Base-by-base conservation (phyloP, 2,888 invertebrate species). In the Drosophila mimetica region DNA sequence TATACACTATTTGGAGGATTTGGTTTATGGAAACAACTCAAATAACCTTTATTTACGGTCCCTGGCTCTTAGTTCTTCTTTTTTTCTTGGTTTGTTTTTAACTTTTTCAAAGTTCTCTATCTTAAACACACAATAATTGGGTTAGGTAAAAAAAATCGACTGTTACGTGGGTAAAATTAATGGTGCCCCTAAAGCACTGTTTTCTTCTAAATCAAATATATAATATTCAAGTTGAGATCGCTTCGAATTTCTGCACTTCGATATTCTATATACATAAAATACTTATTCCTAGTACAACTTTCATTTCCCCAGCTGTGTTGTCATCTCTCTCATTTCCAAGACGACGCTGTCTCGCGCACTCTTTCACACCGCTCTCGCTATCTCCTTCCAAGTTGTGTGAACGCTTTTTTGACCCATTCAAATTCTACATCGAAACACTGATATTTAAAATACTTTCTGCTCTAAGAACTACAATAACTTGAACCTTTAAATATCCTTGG, bases 191-290 rank as follows among this genome's bases (percentile, higher is more conserved):
- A 44, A 9, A 44, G 44, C 44, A 28, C 44, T 20, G n/a, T 6
- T 28, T 44, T 25, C 25, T 2, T 28, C 48, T 34, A 69, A 71
- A 61, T 71, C 52, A 70, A 70, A 71, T 70, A 71, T 71, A 71
- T 70, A 53, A 70, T 70, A 70, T 70, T 71, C 50, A 55, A 55
- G 51, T 72, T 55, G 39, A 47, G 65, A 52, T 65, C 65, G 53
- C 41, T 41, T 18, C 44, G 42, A 65, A 44, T 67, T 6, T 34
- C 30, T 28, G 44, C 32, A 32, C 39, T 9, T 30, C 30, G 41
- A 39, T 50, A 48, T 37, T 32, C 60, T 66, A 69, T 59, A 14
- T 69, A 69, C 59, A 64, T 16, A 32, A n/a, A 67, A 37, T 54
- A 16, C 66, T 65, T 47, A 39, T 25, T 25, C 14, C 46, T 51